Conservation (phyloP, 2,797 vertebrate genomes). For the Galagoides demidoff region DNA sequence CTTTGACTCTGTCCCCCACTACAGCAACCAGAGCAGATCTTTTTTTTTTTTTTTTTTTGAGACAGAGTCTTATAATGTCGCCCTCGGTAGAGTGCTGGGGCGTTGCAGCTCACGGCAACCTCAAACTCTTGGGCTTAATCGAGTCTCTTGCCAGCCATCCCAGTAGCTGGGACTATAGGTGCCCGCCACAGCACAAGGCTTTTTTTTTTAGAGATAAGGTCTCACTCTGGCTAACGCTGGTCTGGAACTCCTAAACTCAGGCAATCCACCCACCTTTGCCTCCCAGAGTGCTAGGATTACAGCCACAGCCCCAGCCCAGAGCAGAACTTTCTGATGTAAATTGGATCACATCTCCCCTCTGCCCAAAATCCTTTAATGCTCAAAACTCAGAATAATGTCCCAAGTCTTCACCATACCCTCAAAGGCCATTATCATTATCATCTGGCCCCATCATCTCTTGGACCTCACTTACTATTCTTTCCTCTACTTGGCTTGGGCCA, state of each 20-base stretch:
- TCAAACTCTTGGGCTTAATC: too few species aligned
- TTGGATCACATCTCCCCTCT: neutral
- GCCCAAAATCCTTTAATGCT: neutral
- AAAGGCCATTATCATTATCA: neutral
- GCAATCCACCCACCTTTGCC: too few species aligned
- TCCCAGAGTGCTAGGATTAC: too few species aligned
- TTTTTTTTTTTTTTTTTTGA: neutral
- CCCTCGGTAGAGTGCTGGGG: too few species aligned
- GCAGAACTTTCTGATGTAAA: neutral
- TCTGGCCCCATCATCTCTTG: neutral
- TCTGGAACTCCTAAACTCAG: too few species aligned
- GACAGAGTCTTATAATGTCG: too few species aligned
- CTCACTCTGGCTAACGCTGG: too few species aligned
- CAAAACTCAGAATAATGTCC: neutral
- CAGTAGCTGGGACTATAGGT: too few species aligned
- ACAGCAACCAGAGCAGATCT: neutral
- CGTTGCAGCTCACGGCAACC: too few species aligned
- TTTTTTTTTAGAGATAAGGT: too few species aligned
- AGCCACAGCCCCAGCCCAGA: neutral
- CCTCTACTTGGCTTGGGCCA: neutral
- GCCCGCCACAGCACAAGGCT: too few species aligned
- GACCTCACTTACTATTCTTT: neutral
- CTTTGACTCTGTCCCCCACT: neutral
- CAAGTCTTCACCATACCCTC: neutral
- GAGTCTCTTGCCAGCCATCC: too few species aligned